A percentile compares a stretch with the other conserved stretches of the same genome.
phyloP scores from a whole-genome alignment of 2,888 invertebrate genomes.

The Exephanes ischioxanthus region DNA sequence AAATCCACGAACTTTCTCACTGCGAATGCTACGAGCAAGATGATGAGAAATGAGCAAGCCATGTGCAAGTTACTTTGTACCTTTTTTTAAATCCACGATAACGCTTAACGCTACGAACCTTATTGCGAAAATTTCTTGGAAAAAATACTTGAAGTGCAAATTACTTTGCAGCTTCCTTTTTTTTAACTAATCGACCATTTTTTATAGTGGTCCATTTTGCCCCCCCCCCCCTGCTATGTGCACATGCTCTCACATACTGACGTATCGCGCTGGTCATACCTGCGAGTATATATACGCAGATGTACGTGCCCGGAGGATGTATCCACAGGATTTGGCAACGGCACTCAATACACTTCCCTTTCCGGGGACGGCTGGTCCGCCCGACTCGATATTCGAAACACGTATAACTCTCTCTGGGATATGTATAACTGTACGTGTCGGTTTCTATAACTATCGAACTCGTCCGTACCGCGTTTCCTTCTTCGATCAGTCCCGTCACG shows the following conservation, averaged over 20 bases:
- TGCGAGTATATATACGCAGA: background rate
- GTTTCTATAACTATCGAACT: background rate
- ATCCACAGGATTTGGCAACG: constrained; percentile 55
- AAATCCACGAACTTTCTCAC: background rate
- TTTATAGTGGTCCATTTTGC: background rate
- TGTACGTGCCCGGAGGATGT: constrained; percentile 56
- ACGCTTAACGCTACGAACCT: no score
- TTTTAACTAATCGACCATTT: background rate
- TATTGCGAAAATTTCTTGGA: no score
- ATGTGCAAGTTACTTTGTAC: no score
- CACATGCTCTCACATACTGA: background rate
- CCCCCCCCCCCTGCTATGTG: background rate
- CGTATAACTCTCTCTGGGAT: constrained; percentile 46
- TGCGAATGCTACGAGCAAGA: background rate
- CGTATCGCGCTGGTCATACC: background rate
- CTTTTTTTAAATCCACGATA: no score
- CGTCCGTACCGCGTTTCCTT: background rate
- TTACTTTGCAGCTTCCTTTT: background rate
- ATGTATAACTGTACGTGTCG: background rate
- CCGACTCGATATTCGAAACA: constrained; percentile 51
- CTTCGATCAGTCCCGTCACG: constrained; percentile 46
- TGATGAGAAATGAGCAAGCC: no score
- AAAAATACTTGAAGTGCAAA: background rate
- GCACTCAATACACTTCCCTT: constrained; percentile 29
- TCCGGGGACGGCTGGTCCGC: background rate